phyloP scores from a whole-genome alignment of 2,797 vertebrate genomes.

The Enteromius argenteus region DNA sequence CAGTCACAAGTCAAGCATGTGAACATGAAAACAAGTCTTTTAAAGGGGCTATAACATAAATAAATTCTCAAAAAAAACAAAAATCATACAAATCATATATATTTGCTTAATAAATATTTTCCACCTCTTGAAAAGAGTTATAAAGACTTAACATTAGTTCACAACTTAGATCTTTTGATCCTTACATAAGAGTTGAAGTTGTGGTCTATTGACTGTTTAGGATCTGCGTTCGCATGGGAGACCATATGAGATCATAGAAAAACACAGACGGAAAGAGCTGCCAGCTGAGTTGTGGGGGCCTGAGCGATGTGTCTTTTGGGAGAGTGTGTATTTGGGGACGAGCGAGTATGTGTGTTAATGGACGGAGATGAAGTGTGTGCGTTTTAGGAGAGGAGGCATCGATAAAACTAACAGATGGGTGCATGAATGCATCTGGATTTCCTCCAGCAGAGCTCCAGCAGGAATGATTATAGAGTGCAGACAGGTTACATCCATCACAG shows the following conservation, averaged over 20 bases:
- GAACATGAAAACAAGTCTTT: not conserved
- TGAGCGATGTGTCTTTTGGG: slow-evolving; percentile 23
- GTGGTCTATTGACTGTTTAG: not conserved
- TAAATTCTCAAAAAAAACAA: no score
- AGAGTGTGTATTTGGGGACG: slow-evolving; percentile 28
- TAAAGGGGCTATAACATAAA: not conserved
- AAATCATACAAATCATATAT: no score
- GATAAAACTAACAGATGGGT: slow-evolving; percentile 53
- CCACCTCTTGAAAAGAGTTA: not conserved
- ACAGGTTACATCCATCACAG: slow-evolving; percentile 54
- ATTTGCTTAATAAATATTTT: no score
- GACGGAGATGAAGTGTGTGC: slow-evolving; percentile 16
- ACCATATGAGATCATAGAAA: slow-evolving; percentile 8
- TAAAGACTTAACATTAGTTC: not conserved
- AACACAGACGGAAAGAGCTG: not conserved
- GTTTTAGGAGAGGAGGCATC: slow-evolving; percentile 27
- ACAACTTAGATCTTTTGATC: not conserved
- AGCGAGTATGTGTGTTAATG: slow-evolving; percentile 30
- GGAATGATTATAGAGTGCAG: slow-evolving; percentile 51
- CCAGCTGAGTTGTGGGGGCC: slow-evolving; percentile 13
- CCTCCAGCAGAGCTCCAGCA: slow-evolving; percentile 38
- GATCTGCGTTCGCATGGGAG: not conserved
- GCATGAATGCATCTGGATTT: slow-evolving; percentile 49
- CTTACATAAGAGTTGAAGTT: not conserved
- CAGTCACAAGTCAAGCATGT: not conserved